Conservation (phyloP, 2,113 vertebrate genomes). For the Pao palembangensis region DNA sequence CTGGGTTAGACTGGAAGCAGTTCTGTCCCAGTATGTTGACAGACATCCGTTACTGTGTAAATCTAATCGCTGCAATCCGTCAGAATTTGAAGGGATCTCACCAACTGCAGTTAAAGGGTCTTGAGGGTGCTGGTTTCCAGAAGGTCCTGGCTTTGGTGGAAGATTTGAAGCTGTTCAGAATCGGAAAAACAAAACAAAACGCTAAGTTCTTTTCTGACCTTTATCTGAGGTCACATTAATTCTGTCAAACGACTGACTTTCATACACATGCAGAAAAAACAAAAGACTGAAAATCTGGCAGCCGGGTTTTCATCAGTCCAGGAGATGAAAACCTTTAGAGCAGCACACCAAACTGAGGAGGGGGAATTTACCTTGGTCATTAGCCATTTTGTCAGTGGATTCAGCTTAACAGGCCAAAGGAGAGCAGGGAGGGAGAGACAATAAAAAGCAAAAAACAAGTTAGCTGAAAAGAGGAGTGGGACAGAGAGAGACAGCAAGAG, state of each 20-base stretch:
- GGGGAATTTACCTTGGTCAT: slow-evolving; percentile 97
- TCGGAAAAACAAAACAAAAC: neutral
- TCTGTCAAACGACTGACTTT: neutral
- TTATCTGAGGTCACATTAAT: neutral
- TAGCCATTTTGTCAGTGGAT: slow-evolving; percentile 99
- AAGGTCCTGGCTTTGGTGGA: slow-evolving; percentile 75
- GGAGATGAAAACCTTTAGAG: slow-evolving; percentile 34
- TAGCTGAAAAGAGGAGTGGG: slow-evolving; percentile 65
- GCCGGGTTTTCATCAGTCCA: slow-evolving; percentile 24
- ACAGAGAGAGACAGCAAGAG: slow-evolving; percentile 34
- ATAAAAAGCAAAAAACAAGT: slow-evolving; percentile 82
- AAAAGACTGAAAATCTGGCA: slow-evolving; percentile 10
- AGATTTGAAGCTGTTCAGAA: slow-evolving; percentile 79
- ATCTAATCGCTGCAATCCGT: neutral
- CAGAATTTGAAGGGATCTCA: slow-evolving; percentile 65
- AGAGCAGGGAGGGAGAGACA: slow-evolving; percentile 79
- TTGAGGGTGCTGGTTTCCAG: slow-evolving; percentile 60
- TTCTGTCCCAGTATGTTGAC: neutral
- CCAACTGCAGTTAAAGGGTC: slow-evolving; percentile 80
- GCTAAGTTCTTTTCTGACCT: neutral
- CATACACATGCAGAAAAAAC: neutral
- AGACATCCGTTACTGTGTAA: too few species aligned
- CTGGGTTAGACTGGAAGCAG: slow-evolving; percentile 1
- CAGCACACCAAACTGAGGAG: slow-evolving; percentile 48
- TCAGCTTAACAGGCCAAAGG: slow-evolving; percentile 88